phyloP scores from a whole-genome alignment of 2,113 vertebrate genomes.

The Epinephelus cyanopodus region DNA sequence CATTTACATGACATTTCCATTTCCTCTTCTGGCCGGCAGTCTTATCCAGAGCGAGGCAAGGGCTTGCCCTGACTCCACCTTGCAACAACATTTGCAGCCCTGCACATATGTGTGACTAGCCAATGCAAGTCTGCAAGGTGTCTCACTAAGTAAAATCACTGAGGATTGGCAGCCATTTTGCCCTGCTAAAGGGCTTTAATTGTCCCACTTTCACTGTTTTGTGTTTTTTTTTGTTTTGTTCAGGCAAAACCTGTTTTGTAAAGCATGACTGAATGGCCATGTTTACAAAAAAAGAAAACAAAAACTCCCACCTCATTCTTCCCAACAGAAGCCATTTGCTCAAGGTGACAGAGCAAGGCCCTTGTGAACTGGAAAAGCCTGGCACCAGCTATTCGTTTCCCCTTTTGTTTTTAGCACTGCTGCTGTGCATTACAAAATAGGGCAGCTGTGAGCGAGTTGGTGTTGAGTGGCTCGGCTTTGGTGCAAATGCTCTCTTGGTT shows the following conservation, averaged over 20 bases:
- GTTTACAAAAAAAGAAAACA: constrained; percentile 12
- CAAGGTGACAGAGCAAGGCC: constrained; percentile 45
- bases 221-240: too few relatives aligned
- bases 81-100: not conserved
- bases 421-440: constrained; percentile 39
- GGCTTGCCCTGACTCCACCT: constrained; percentile 34
- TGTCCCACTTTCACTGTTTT: not conserved
- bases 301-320: constrained; percentile 8
- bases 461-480: constrained; percentile 45
- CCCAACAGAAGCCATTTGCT: constrained; percentile 38
- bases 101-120: constrained; percentile 5
- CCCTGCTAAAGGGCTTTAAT: constrained; percentile 17
- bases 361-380: constrained; percentile 34
- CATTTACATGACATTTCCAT: constrained; percentile 70
- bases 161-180: constrained; percentile 56
- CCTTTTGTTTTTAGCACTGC: constrained; percentile 47
- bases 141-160: constrained; percentile 10
- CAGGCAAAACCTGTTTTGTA: too few relatives aligned
- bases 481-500: constrained; percentile 28
- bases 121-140: constrained; percentile 28
- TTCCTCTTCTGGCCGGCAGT: constrained; percentile 57
- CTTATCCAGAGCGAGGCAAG: constrained; percentile 5
- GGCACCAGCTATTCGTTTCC: constrained; percentile 15
- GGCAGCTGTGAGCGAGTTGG: constrained; percentile 29
- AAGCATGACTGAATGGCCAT: too few relatives aligned